These are phyloP conservation scores for Orchestia grillus DNA, from an alignment of 1,140 invertebrate genomes.

Conservation along the genomic window DNA sequence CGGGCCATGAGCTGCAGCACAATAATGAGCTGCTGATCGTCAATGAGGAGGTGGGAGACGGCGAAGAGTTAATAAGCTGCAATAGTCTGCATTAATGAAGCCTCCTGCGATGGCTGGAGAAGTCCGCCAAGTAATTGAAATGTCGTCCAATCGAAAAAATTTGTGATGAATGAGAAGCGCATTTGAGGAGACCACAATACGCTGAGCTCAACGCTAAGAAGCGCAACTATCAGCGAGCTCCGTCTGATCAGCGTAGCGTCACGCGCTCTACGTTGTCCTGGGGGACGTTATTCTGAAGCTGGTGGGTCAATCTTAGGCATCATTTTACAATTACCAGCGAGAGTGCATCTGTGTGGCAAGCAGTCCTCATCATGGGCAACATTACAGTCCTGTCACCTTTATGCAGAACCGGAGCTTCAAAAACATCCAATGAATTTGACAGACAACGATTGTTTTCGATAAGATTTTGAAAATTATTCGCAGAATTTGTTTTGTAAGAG, in stretches of 20 bases:
- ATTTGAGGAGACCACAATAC: neutral
- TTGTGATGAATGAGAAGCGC: constrained; percentile 32
- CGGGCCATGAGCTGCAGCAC: neutral
- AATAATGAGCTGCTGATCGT: constrained; percentile 36
- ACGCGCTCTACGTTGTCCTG: neutral
- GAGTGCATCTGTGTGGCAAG: neutral
- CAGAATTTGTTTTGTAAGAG: neutral
- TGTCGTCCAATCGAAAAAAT: constrained; percentile 44
- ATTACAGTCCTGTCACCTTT: neutral
- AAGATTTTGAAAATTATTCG: neutral
- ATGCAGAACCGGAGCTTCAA: neutral
- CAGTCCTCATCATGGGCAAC: neutral
- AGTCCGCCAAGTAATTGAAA: constrained; percentile 43
- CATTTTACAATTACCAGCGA: neutral
- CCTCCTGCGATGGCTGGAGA: neutral
- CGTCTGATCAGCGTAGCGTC: neutral
- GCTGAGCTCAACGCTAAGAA: neutral
- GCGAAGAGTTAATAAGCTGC: constrained; percentile 43
- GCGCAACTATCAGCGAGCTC: neutral
- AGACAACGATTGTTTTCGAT: neutral
- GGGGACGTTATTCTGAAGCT: neutral
- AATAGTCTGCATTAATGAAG: constrained; percentile 51
- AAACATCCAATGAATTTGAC: neutral
- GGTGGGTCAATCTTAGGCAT: neutral
- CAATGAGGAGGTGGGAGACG: constrained; percentile 26